Evolutionary conservation across 2,797 vertebrate species (phyloP).

Genomic region (Gobionotothen gibberifrons): DNA sequence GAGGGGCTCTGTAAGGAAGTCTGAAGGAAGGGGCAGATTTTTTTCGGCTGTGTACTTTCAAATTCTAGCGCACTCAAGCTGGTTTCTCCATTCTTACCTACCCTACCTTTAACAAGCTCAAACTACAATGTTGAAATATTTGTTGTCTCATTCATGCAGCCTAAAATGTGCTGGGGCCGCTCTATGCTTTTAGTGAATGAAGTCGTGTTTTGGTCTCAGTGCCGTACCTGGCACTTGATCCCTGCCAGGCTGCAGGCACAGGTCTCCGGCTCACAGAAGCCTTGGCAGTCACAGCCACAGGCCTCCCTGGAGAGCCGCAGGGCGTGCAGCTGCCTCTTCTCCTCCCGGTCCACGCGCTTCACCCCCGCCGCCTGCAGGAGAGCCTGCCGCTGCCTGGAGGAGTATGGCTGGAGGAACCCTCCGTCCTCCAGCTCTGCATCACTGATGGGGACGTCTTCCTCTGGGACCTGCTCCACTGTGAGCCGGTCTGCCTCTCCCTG

Average conservation of each 20-base stretch:
- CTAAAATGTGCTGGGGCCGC: not conserved
- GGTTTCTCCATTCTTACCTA: too few relatives aligned
- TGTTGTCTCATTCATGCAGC: not conserved
- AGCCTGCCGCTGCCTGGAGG: conserved; percentile 86
- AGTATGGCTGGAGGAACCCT: conserved; percentile 88
- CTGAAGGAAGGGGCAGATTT: too few relatives aligned
- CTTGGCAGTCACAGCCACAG: conserved; percentile 90
- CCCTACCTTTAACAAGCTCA: not conserved
- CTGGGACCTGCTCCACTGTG: conserved; percentile 82
- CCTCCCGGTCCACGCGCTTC: conserved; percentile 90
- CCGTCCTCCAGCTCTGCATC: conserved; percentile 81
- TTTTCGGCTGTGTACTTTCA: too few relatives aligned
- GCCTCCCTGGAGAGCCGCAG: conserved; percentile 90
- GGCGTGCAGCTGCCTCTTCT: conserved; percentile 90
- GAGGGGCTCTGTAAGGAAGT: too few relatives aligned
- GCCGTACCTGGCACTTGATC: conserved; percentile 93
- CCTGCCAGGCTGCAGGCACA: conserved; percentile 92
- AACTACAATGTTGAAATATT: too few relatives aligned
- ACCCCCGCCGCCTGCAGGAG: conserved; percentile 88
- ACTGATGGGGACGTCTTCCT: conserved; percentile 73
- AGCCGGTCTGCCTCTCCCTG: conserved; percentile 80
- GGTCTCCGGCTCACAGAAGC: conserved; percentile 92
- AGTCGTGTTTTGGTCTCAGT: not conserved
- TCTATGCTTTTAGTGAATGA: not conserved
- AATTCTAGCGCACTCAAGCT: too few relatives aligned